These are phyloP conservation scores for Phyllotis vaccarum DNA, from an alignment of 2,797 vertebrate genomes.

Conservation along the genomic window DNA sequence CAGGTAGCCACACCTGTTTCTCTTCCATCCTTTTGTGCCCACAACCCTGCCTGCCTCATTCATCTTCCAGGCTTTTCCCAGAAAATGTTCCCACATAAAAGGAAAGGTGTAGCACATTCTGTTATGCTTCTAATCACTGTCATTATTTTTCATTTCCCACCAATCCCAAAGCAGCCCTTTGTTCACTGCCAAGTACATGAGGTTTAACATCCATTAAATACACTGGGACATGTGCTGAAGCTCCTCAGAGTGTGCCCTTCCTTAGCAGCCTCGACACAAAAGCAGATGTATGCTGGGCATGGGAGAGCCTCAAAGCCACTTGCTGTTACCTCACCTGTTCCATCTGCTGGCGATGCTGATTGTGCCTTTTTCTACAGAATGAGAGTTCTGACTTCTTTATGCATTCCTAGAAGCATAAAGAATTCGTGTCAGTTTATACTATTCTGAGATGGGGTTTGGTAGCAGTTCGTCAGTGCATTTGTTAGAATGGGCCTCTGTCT, in stretches of 20 bases:
- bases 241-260: constrained; percentile 25
- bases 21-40: background rate
- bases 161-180: constrained; percentile 54
- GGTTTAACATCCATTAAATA: constrained; percentile 44
- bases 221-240: background rate
- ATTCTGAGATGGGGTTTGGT: background rate
- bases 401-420: constrained; percentile 12
- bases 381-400: background rate
- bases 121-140: constrained; percentile 56
- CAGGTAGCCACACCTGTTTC: too few species aligned
- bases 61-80: background rate
- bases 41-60: constrained; percentile 22
- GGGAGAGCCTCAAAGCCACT: background rate
- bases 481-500: background rate
- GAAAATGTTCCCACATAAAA: constrained; percentile 52
- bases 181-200: constrained; percentile 41
- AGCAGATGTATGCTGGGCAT: background rate
- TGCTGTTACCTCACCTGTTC: background rate
- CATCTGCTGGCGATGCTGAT: background rate
- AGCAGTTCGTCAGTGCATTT: background rate
- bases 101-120: background rate
- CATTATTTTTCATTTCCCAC: constrained; percentile 53
- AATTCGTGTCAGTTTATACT: background rate
- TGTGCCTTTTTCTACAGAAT: background rate
- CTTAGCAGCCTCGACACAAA: background rate